These are phyloP conservation scores for Plecotus auritus DNA, from an alignment of 2,113 vertebrate species.

Conservation along the genomic window DNA sequence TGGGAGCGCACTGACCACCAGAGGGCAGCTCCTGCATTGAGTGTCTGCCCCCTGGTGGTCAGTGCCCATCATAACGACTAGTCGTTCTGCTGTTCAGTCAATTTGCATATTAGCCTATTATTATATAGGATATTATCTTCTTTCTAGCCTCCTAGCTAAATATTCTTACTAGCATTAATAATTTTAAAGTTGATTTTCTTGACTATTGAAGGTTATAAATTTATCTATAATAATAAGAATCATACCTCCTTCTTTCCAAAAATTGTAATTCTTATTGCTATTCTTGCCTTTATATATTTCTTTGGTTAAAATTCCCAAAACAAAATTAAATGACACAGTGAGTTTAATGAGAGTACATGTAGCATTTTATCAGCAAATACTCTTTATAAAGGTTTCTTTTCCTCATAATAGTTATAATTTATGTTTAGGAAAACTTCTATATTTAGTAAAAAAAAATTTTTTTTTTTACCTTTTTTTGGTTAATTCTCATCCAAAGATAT, in stretches of 20 bases:
- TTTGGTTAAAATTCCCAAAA: not conserved
- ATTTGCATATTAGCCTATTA: too few species aligned
- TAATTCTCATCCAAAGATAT: too few species aligned
- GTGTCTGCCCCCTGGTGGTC: too few species aligned
- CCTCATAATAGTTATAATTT: not conserved
- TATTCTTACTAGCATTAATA: not conserved
- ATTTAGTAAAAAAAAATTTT: not conserved
- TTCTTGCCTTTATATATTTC: not conserved
- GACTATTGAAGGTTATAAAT: not conserved
- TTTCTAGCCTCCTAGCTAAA: not conserved
- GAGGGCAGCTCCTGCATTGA: too few species aligned
- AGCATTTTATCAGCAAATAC: not conserved
- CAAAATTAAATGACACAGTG: not conserved
- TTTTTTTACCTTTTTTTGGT: too few species aligned
- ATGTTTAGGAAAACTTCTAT: not conserved
- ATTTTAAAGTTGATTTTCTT: slow-evolving; percentile 26
- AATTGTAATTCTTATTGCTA: not conserved
- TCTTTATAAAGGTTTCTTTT: not conserved
- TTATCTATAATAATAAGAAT: not conserved
- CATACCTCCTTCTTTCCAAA: not conserved
- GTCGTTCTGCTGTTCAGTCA: too few species aligned
- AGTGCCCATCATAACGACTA: too few species aligned
- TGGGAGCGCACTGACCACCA: too few species aligned
- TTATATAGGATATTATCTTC: not conserved
- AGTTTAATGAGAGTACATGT: not conserved